Base-by-base conservation (phyloP, 2,113 vertebrate species). In the Delphinus delphis region DNA sequence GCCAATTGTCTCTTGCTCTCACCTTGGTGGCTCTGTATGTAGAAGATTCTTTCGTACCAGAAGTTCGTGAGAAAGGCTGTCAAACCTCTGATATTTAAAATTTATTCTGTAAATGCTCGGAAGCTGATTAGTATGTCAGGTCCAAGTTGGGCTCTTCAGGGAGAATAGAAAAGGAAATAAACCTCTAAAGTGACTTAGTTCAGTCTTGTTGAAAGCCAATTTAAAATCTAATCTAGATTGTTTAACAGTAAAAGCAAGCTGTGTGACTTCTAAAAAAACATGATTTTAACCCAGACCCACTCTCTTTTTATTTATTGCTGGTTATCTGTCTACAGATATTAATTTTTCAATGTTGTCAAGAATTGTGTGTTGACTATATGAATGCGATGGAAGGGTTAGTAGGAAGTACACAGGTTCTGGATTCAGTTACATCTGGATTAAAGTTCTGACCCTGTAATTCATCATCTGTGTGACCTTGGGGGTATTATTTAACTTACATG, bases 101-200 rank as follows among this genome's bases (percentile, higher is more conserved):
- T 96, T 83, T 94, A 58, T 47, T 81, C 70, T 88, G 10, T 31
- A 80, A 65, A 33, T 68, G 8, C 26, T 92, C 53, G n/a, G 47
- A 90, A 67, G 9, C 70, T 74, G 31, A 55, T 25, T 88, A 58
- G 44, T 68, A 71, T 36, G 31, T 21, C n/a, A n/a, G 23, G 12
- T 81, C 20, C 33, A 92, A 86, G 62, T 9, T 92, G 58, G 94
- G 18, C 33, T 77, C 8, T 90, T 96, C 5, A 23, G 1, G 20
- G 41, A 86, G 20, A 96, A 77, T 17, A 71, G 62, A 85, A 94
- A 92, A 92, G 38, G 26, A 73, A 90, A 87, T 70, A 83, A 71
- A 76, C 55, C 31, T 77, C 17, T 21, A 50, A 91, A 88, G 8
- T 79, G 38, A 80, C 9, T n/a, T 71, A 33, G n/a, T 15, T 58